Base-by-base conservation (phyloP, 1,140 invertebrate species). In the Euwallacea fornicatus region DNA sequence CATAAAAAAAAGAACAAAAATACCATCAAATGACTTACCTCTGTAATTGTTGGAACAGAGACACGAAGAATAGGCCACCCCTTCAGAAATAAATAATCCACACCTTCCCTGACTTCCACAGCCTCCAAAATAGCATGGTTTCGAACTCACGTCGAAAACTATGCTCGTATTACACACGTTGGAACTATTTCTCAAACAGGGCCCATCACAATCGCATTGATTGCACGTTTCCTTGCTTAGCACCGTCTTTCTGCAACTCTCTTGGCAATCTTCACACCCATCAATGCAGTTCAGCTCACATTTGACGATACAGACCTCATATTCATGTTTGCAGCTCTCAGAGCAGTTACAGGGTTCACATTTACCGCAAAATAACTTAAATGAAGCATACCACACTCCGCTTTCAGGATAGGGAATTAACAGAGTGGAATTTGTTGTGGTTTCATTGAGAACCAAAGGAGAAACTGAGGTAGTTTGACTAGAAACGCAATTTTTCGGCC, bases 331-430 rank as follows among this genome's bases (percentile, higher is more conserved):
- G 42, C 77, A 80, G 7, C 71, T 71, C 0, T 78, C 74, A 13
- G 80, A 42, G 75, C 84, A 86, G 0, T 9, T 72, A 75, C 82
- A 85, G 74, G 10, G 76, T 54, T 78, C 79, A 42, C 83, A 81
- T 4, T 82, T 80, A 53, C 85, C 83, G 66, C 87, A 87, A 76
- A 90, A 92, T 16, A 90, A 76, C 11, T 84, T 85, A 53, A 91
- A 81, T 4, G 86, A 89, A 7, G 92, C 76, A 80, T 90, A 93
- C 92, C 92, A 95, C 11, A 81, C 80, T 0, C 92, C 92, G 11
- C 88, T 86, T 76, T 94, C 91, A 0, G 92, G 92, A 79, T 88
- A 94, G 2, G 92, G 92, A 10, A 93, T 87, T 71, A 90, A 84
- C 7, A 91, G 76, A 7, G 78, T 74, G 13, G 73, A 73, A 64